phyloP scores from a whole-genome alignment of 2,888 invertebrate genomes.

The Andrena haemorrhoa region DNA sequence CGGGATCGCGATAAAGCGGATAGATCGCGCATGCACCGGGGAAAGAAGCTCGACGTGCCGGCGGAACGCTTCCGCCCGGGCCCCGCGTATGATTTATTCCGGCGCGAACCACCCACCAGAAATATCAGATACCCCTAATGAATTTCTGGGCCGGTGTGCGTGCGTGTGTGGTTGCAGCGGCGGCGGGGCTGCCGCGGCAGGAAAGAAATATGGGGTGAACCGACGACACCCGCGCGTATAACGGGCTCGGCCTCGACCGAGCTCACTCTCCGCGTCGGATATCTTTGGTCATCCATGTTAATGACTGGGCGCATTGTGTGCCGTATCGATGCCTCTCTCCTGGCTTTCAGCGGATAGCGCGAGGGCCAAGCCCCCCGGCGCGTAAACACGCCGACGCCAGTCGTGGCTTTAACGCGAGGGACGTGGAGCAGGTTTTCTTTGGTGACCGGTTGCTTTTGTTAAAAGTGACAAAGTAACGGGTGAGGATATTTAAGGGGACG shows the following conservation, averaged over 20 bases:
- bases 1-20: slow-evolving; percentile 68
- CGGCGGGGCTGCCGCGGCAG: background rate
- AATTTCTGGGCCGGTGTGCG: slow-evolving; percentile 71
- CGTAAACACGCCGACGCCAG: no score
- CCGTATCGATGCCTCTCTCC: background rate
- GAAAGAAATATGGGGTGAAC: slow-evolving; percentile 66
- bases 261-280: slow-evolving; percentile 38
- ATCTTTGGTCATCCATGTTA: slow-evolving; percentile 47
- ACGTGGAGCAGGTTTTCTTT: no score
- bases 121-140: slow-evolving; percentile 84
- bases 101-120: slow-evolving; percentile 82
- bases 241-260: slow-evolving; percentile 42
- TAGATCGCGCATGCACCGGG: slow-evolving; percentile 71
- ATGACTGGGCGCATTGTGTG: slow-evolving; percentile 25
- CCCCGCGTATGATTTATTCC: slow-evolving; percentile 80
- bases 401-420: no score
- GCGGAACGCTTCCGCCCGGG: slow-evolving; percentile 70
- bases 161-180: slow-evolving; percentile 12
- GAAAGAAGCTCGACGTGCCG: slow-evolving; percentile 71
- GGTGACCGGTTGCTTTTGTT: no score
- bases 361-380: no score
- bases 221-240: slow-evolving; percentile 44
- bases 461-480: no score
- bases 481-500: no score
- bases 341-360: background rate